Evolutionary conservation across 2,888 invertebrate genomes (phyloP).

Genomic region (Athalia rosae): DNA sequence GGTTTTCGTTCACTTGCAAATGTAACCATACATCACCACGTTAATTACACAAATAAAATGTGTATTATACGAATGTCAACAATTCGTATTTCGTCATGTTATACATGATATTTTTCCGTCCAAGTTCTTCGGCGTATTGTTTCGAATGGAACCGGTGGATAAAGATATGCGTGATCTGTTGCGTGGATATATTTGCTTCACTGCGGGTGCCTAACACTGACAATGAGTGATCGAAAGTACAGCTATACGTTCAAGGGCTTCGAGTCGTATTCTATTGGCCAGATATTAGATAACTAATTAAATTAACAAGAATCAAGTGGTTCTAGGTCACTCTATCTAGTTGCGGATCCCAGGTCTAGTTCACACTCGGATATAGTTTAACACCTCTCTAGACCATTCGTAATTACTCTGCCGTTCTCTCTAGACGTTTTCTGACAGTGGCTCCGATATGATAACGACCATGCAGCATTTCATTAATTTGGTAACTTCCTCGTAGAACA

Average conservation of each 20-base stretch:
- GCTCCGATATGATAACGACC: slow-evolving; percentile 29
- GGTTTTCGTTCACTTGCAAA: slow-evolving; percentile 65
- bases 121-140: slow-evolving; percentile 1
- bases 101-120: neutral
- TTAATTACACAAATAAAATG: slow-evolving; percentile 69
- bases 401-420: too few relatives aligned
- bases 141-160: neutral
- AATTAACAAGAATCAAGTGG: slow-evolving; percentile 23
- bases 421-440: neutral
- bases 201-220: too few relatives aligned
- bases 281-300: slow-evolving; percentile 13
- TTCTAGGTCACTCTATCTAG: slow-evolving; percentile 21
- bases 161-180: neutral
- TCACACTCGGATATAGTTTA: slow-evolving; percentile 13
- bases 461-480: slow-evolving; percentile 29
- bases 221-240: too few relatives aligned
- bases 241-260: too few relatives aligned
- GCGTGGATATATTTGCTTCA: too few relatives aligned
- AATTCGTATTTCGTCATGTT: slow-evolving; percentile 57
- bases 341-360: slow-evolving; percentile 7
- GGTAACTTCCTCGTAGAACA: slow-evolving; percentile 19
- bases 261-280: neutral
- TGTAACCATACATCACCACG: slow-evolving; percentile 67
- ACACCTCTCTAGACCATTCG: slow-evolving; percentile 34
- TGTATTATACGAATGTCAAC: slow-evolving; percentile 68